Percentiles rank a stretch among this genome's conserved stretches.
phyloP scores from a whole-genome alignment of 2,797 vertebrate species.

The Hephaestus fuliginosus region DNA sequence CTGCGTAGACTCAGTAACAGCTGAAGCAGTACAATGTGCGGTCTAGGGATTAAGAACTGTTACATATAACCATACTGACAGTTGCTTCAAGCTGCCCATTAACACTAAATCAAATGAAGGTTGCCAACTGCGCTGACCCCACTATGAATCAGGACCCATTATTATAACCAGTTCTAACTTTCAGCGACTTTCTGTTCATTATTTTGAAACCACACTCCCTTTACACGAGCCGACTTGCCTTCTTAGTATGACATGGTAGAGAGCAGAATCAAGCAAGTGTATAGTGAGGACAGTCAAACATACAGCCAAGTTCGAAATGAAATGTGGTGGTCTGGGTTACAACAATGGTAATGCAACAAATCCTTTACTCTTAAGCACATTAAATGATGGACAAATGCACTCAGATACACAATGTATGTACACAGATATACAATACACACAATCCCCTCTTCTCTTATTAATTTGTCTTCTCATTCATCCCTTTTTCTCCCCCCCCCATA shows the following conservation, averaged over 20 bases:
- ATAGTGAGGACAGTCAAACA: neutral
- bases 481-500: neutral
- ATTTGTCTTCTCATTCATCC: neutral
- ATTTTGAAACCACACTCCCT: neutral
- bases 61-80: neutral
- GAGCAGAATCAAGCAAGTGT: neutral
- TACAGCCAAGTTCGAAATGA: neutral
- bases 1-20: slow-evolving; percentile 21
- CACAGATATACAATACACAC: neutral
- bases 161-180: neutral
- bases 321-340: neutral
- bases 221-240: neutral
- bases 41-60: neutral
- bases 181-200: neutral
- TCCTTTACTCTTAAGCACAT: neutral
- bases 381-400: neutral
- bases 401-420: neutral
- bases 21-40: neutral
- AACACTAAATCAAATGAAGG: neutral
- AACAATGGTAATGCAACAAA: neutral
- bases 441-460: neutral
- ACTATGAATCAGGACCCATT: neutral
- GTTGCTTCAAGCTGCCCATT: slow-evolving; percentile 3
- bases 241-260: neutral
- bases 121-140: neutral